Evolutionary conservation across 2,888 invertebrate genomes (phyloP).

Genomic region (Zygogramma bicolorata): DNA sequence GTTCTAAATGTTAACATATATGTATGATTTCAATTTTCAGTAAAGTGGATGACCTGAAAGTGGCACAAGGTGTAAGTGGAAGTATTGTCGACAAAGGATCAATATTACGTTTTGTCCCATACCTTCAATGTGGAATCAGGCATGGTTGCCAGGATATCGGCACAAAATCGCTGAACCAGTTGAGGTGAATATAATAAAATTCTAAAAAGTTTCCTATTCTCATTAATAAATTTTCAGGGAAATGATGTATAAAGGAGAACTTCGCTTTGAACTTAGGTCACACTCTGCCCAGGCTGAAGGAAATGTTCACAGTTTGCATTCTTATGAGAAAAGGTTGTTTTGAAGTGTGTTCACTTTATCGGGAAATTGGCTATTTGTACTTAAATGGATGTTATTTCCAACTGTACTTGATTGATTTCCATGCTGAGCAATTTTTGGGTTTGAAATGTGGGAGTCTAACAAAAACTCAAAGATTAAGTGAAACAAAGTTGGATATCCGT

Average conservation of each 20-base stretch:
- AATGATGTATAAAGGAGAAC: slow-evolving; percentile 89
- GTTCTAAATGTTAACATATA: too few relatives aligned
- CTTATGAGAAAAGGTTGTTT: slow-evolving; percentile 92
- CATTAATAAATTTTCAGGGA: slow-evolving; percentile 62
- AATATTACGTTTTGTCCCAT: slow-evolving; percentile 94
- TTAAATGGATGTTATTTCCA: too few relatives aligned
- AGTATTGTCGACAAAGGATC: slow-evolving; percentile 99
- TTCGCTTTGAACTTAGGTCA: slow-evolving; percentile 95
- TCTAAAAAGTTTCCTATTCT: not conserved
- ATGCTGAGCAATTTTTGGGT: too few relatives aligned
- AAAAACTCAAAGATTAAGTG: too few relatives aligned
- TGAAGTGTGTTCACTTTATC: too few relatives aligned
- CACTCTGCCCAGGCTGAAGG: slow-evolving; percentile 97
- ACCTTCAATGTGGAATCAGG: slow-evolving; percentile 93
- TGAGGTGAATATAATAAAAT: slow-evolving; percentile 67
- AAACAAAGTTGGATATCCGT: too few relatives aligned
- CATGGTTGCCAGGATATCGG: slow-evolving; percentile 99
- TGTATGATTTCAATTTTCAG: slow-evolving; percentile 66
- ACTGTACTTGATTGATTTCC: too few relatives aligned
- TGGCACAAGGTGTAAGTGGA: slow-evolving; percentile 98
- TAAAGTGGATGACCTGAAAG: slow-evolving; percentile 94
- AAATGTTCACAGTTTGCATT: slow-evolving; percentile 97
- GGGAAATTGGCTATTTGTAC: too few relatives aligned
- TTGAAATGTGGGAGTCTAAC: too few relatives aligned
- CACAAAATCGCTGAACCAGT: slow-evolving; percentile 75